Base-by-base conservation (phyloP, 2,113 vertebrate species). In the Gorsachius goisagi region DNA sequence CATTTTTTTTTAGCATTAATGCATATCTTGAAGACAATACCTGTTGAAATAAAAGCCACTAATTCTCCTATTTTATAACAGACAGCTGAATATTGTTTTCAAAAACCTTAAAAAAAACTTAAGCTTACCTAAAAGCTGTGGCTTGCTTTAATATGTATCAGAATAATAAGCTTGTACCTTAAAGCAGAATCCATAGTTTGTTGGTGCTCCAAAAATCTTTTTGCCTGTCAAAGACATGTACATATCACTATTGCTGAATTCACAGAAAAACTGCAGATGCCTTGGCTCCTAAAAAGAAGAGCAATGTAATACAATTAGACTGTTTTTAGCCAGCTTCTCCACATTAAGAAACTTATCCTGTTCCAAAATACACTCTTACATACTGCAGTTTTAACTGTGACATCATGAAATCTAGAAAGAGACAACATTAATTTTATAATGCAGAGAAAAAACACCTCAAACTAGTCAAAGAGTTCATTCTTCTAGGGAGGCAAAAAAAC, bases 231-330 rank as follows among this genome's bases (percentile, higher is more conserved):
- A 95, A 91, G 99, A 97, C 68, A 98, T 98, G 97, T 99, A 99
- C 96, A 99, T 97, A 88, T 99, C 99, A 94, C 98, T 99, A 97
- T 98, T 99, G 97, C 98, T 98, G 95, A 99, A 99, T 98, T 99
- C 99, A 33, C 99, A 98, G 96, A 99, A 98, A 97, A 99, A 99
- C 97, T 99, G 99, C 74, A 99, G 98, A 98, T 99, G 99, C 88
- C 99, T 98, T 47, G 99, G 99, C 95, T 99, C 99, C 99, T 99
- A 97, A 77, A 98, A 96, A 91, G 87, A 96, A 97, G 55, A 97
- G 80, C 85, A 93, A 95, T n/a, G 49, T 81, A 94, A 89, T 94
- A 89, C 67, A 69, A 82, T 96, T 96, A 97, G 89, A 63, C 33
- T 86, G 77, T 86, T 95, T 89, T 94, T 77, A 96, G 33, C 33